Conservation (phyloP, 2,888 invertebrate genomes). For the Amorpha juglandis region DNA sequence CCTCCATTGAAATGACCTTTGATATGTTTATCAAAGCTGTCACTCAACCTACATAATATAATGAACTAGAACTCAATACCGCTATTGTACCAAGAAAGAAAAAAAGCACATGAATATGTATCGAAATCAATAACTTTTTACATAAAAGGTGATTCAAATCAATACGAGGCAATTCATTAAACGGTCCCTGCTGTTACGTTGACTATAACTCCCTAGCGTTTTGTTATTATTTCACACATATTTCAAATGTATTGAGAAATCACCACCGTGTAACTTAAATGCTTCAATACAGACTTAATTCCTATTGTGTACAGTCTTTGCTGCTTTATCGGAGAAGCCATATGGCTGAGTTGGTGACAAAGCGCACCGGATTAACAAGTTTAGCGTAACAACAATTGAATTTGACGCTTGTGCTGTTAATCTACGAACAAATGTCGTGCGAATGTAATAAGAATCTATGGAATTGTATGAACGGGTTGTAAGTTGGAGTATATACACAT, state of each 20-base stretch:
- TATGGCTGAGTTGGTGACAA: conserved; percentile 65
- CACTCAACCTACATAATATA: background rate
- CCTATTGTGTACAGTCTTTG: conserved; percentile 58
- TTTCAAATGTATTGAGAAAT: conserved; percentile 54
- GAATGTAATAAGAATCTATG: conserved; percentile 35
- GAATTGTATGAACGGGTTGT: background rate
- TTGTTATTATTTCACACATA: conserved; percentile 61
- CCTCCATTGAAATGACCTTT: background rate
- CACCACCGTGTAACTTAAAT: conserved; percentile 67
- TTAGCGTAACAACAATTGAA: conserved; percentile 62
- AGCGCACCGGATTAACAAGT: conserved; percentile 69
- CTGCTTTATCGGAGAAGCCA: conserved; percentile 72
- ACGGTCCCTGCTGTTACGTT: background rate
- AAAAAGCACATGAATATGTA: background rate
- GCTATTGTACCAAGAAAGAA: background rate
- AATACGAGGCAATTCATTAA: conserved; percentile 2
- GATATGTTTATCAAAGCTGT: background rate
- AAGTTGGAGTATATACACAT: background rate
- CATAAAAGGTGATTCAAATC: background rate
- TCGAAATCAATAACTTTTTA: background rate
- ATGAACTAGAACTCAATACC: background rate
- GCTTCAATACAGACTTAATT: conserved; percentile 66
- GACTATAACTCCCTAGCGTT: background rate
- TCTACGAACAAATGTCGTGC: conserved; percentile 44
- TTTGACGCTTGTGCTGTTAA: conserved; percentile 51